A percentile compares a stretch with the other conserved stretches of the same genome.
Evolutionary conservation across 2,113 vertebrate genomes (phyloP).

Genomic region (Piprites chloris): DNA sequence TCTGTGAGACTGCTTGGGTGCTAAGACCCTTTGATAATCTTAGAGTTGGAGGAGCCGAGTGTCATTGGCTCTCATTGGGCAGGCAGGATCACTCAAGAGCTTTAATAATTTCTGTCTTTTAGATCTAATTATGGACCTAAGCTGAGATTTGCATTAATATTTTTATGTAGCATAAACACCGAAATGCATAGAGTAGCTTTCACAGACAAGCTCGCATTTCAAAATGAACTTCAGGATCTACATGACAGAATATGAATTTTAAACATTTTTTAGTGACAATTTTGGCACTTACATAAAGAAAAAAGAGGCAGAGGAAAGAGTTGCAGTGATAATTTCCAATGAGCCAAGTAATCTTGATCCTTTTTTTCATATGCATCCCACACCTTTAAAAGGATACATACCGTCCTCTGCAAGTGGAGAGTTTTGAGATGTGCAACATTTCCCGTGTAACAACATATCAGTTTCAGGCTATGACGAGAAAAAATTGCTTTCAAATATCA

Average conservation of each 20-base stretch:
- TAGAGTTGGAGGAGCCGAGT: not conserved
- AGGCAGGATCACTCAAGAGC: not conserved
- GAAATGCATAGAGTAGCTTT: not conserved
- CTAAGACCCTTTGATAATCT: not conserved
- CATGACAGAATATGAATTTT: not conserved
- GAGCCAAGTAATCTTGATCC: not conserved
- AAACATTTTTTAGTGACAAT: not conserved
- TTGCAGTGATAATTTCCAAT: not conserved
- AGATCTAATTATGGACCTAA: not conserved
- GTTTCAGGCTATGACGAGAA: conserved; percentile 37
- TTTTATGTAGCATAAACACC: not conserved
- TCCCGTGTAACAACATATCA: conserved; percentile 35
- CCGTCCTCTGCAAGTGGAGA: not conserved
- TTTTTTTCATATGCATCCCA: conserved; percentile 7
- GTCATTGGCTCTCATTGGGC: not conserved
- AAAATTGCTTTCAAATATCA: conserved; percentile 47
- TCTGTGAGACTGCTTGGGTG: not conserved
- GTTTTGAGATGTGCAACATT: conserved; percentile 20
- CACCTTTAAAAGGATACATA: not conserved
- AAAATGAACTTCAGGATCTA: not conserved
- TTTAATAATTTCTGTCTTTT: not conserved
- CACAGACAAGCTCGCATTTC: not conserved
- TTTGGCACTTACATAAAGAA: not conserved
- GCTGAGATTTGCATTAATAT: not conserved
- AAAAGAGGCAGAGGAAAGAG: not conserved